Base-by-base conservation (phyloP, 2,797 vertebrate genomes). In the Crypturellus tataupa region DNA sequence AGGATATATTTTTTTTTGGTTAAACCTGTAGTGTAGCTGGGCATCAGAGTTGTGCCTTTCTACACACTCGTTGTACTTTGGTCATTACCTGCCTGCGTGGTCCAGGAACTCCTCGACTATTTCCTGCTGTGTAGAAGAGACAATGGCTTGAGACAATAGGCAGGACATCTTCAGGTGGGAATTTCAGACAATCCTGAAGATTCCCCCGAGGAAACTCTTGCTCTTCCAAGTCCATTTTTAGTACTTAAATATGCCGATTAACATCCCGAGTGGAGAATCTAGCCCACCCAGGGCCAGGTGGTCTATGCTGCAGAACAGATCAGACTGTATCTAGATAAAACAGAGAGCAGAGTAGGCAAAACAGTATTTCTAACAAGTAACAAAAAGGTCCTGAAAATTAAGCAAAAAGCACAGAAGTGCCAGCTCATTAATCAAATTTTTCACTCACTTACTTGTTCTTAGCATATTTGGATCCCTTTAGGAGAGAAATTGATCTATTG, bases 261-360 rank as follows among this genome's bases (percentile, higher is more conserved):
- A 55, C 8, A n/a, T 29, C 0, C 0, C 39, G 19, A 25, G 9
- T 47, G 37, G 33, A 71, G 27, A 89, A 55, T 65, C 29, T 58
- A 35, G 6, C n/a, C 51, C 7, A 55, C 16, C 16, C 29, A 55
- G 53, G 62, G 73, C 9, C 14, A 6, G 5, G 10, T 35, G 6
- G 31, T 9, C 67, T 6, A 19, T 71, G 19, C 31, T 71, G 33
- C 47, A 71, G 72, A 71, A 67, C 8, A 53, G 31, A 25, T 33
- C 49, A 27, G 49, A 27, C 13, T 51, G 49, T 51, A 51, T 27
- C 49, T 27, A 51, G 49, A 27, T 27, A 51, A 51, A 51, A 51
- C 7, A 64, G 16, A 15, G 49, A 80, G 14, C 25, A 35, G 6
- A 20, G 29, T 21, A 67, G 20, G 31, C 44, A 90, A 91, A 76